Percentiles rank a stretch among this genome's conserved stretches.
Evolutionary conservation across 2,888 invertebrate species (phyloP).

Genomic region (Apamea sordens): DNA sequence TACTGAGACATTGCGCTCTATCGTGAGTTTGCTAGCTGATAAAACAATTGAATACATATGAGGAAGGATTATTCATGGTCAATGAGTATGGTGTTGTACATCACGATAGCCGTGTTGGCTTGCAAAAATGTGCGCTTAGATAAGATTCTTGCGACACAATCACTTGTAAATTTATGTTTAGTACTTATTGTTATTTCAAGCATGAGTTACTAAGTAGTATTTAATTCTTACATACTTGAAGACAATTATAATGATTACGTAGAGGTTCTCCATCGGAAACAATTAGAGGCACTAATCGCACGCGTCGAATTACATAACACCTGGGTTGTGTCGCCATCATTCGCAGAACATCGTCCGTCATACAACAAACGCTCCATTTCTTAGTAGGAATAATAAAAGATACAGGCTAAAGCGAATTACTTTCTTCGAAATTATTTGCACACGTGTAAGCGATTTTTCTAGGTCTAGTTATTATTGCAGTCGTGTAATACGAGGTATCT

Average conservation of each 20-base stretch:
- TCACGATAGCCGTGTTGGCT: neutral
- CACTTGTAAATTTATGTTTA: slow-evolving; percentile 4
- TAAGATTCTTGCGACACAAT: neutral
- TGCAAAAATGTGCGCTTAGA: neutral
- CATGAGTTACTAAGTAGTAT: neutral
- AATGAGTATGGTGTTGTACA: neutral
- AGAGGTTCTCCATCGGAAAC: too few relatives aligned
- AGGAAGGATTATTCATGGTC: slow-evolving; percentile 9
- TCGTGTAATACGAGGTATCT: neutral
- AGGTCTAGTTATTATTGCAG: slow-evolving; percentile 13
- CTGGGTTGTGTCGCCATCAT: slow-evolving; percentile 20
- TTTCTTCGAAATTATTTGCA: slow-evolving; percentile 18
- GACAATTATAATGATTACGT: neutral
- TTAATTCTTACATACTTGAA: neutral
- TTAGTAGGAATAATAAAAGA: slow-evolving; percentile 3
- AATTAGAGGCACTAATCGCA: neutral
- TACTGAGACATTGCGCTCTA: slow-evolving; percentile 18
- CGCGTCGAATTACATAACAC: slow-evolving; percentile 26
- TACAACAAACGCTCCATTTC: slow-evolving; percentile 31
- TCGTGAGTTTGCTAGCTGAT: slow-evolving; percentile 8
- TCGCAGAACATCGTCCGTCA: slow-evolving; percentile 31
- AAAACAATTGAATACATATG: neutral
- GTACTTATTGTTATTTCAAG: neutral
- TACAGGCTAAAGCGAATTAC: neutral
- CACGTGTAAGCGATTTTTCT: slow-evolving; percentile 8